Conservation (phyloP, 2,113 vertebrate species). For the Oxyura jamaicensis region DNA sequence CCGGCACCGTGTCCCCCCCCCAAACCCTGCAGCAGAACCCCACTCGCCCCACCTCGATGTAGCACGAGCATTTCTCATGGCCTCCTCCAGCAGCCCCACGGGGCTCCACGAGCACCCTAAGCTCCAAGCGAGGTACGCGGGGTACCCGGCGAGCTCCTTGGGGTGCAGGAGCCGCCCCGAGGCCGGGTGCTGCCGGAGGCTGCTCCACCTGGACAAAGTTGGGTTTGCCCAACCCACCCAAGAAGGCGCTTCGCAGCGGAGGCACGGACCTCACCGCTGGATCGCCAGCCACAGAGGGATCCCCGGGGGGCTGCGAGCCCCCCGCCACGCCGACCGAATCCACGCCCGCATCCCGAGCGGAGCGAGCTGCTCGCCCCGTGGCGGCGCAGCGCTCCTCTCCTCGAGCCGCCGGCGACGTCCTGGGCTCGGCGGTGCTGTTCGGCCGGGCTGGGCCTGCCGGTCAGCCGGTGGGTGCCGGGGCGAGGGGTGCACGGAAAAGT, state of each 20-base stretch:
- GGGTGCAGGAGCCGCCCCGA: background rate
- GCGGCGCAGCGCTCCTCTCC: accelerated
- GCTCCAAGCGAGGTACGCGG: accelerated
- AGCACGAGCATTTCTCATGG: background rate
- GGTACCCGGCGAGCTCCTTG: accelerated
- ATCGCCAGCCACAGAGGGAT: too few species aligned
- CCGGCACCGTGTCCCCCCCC: too few species aligned
- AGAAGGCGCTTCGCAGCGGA: accelerated
- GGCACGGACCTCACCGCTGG: background rate
- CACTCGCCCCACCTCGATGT: background rate
- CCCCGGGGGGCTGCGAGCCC: background rate
- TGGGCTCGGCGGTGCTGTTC: accelerated
- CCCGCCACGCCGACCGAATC: accelerated
- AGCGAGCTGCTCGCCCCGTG: background rate
- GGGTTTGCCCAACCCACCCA: background rate
- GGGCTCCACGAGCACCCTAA: background rate
- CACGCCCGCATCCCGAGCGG: background rate
- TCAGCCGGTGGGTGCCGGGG: background rate
- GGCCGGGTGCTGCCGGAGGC: too few species aligned
- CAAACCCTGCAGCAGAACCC: background rate
- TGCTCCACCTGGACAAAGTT: background rate
- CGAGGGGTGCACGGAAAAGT: conserved; percentile 36
- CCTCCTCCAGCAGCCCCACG: background rate
- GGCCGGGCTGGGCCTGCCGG: accelerated
- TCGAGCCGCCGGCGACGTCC: accelerated